Evolutionary conservation across 2,888 invertebrate species (phyloP).

Genomic region (Trissonchulus sp.): DNA sequence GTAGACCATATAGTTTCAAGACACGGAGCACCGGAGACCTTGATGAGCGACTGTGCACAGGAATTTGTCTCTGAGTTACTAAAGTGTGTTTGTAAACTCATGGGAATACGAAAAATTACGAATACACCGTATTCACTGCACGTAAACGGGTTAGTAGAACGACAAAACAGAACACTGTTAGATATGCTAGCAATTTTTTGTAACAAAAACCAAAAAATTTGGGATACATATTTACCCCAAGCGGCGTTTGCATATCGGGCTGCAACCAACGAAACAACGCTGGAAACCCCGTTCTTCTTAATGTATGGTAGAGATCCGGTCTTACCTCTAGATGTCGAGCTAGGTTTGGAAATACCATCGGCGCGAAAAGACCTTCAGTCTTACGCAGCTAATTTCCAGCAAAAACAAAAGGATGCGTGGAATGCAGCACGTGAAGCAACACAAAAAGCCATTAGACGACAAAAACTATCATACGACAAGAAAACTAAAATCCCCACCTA

Average conservation of each 20-base stretch:
- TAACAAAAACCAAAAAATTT: slow-evolving; percentile 4
- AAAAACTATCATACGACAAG: not conserved
- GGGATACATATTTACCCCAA: slow-evolving; percentile 13
- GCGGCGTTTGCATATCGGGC: slow-evolving; percentile 6
- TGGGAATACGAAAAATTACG: slow-evolving; percentile 2
- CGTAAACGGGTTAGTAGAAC: slow-evolving; percentile 22
- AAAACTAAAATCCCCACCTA: not conserved
- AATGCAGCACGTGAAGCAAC: not conserved
- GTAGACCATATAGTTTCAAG: slow-evolving; percentile 7
- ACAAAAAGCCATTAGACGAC: not conserved
- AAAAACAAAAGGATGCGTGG: not conserved
- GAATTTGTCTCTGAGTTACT: not conserved
- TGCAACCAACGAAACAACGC: slow-evolving; percentile 6
- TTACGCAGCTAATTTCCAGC: not conserved
- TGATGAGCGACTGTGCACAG: not conserved
- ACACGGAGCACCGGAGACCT: not conserved
- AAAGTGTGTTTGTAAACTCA: not conserved
- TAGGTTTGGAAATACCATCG: no score
- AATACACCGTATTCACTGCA: slow-evolving; percentile 22
- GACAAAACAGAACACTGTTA: slow-evolving; percentile 28
- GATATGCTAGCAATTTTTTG: slow-evolving; percentile 3
- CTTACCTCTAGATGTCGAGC: not conserved
- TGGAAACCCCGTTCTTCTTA: not conserved
- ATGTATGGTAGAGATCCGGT: not conserved
- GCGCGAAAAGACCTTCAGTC: no score